Percentiles rank a stretch among this genome's conserved stretches.
Conservation (phyloP, 2,113 vertebrate genomes). For the Dascyllus trimaculatus region DNA sequence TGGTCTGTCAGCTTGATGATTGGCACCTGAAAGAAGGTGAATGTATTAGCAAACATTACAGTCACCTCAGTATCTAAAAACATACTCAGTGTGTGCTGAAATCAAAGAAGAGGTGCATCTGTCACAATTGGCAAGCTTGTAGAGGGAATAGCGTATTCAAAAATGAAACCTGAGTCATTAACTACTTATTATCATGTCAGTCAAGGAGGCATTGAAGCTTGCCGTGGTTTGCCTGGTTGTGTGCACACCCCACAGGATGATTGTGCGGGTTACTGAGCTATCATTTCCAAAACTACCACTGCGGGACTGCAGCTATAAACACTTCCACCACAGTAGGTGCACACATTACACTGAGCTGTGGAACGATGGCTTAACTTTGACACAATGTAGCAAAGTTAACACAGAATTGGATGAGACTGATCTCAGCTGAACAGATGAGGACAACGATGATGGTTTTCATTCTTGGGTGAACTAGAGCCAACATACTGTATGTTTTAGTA, state of each 20-base stretch:
- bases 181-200: conserved; percentile 38
- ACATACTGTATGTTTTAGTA: not conserved
- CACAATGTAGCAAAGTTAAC: not conserved
- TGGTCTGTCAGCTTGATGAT: conserved; percentile 99
- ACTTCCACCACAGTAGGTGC: not conserved
- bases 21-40: conserved; percentile 87
- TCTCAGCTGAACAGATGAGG: not conserved
- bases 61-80: not conserved
- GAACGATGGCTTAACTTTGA: not conserved
- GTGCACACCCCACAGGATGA: conserved; percentile 6
- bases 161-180: conserved; percentile 7
- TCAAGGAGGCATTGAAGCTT: not conserved
- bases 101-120: not conserved
- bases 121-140: not conserved
- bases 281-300: conserved; percentile 10
- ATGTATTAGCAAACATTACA: not conserved
- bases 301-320: conserved; percentile 1
- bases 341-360: not conserved
- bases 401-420: not conserved
- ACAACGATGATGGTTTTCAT: not conserved
- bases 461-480: not conserved
- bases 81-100: not conserved
- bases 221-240: conserved; percentile 14
- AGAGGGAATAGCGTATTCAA: conserved; percentile 4
- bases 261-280: not conserved